Conservation (phyloP, 2,113 vertebrate species). For the Sterrhoptilus dennistouni region DNA sequence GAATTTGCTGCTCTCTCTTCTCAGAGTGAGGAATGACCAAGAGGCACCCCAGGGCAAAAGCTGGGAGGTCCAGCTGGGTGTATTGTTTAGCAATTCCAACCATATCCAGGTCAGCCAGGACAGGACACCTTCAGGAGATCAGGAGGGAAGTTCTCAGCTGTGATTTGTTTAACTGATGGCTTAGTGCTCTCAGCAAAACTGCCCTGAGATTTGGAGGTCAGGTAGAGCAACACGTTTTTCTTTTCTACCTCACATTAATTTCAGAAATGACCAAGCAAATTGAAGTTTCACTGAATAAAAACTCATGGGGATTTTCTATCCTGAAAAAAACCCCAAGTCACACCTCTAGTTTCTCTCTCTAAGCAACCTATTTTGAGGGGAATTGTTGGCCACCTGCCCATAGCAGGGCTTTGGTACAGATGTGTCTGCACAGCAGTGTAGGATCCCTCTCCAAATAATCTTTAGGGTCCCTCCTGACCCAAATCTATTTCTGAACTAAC, state of each 20-base stretch:
- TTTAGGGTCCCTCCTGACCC: neutral
- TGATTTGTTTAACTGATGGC: neutral
- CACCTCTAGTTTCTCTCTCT: neutral
- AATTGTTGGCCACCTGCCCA: neutral
- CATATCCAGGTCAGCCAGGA: constrained; percentile 87
- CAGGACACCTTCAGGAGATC: constrained; percentile 83
- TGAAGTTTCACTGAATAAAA: neutral
- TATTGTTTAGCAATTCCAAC: constrained; percentile 88
- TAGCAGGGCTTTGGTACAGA: neutral
- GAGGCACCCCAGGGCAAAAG: constrained; percentile 89
- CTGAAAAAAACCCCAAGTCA: neutral
- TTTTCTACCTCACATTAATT: neutral
- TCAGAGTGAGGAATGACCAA: constrained; percentile 84
- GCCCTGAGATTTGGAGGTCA: neutral
- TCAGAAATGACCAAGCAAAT: neutral
- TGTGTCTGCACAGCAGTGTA: neutral
- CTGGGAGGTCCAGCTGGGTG: constrained; percentile 83
- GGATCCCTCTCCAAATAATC: neutral
- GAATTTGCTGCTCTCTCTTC: constrained; percentile 85
- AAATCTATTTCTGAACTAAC: neutral
- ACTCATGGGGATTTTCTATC: neutral
- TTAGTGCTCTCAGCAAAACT: neutral
- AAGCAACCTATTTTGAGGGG: neutral
- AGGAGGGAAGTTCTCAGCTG: neutral
- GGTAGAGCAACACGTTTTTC: neutral